Evolutionary conservation across 2,113 vertebrate species (phyloP).

Genomic region (Naja naja): DNA sequence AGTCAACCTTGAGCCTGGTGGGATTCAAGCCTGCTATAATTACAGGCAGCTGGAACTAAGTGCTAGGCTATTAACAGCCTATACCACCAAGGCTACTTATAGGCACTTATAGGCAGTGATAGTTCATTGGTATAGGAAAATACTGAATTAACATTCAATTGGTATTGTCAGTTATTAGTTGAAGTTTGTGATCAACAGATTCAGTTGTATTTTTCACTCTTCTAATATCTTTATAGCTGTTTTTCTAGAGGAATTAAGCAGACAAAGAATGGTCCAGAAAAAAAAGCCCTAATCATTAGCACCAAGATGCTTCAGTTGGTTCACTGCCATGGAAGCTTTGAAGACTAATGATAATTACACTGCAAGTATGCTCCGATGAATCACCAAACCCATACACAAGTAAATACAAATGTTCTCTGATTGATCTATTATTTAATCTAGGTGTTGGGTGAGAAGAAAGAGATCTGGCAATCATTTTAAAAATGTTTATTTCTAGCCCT

Average conservation of each 20-base stretch:
- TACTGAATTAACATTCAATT: neutral
- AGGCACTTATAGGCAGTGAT: neutral
- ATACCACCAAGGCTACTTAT: no score
- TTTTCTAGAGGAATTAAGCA: neutral
- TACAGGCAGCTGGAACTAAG: no score
- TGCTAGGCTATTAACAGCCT: no score
- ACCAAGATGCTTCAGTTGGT: neutral
- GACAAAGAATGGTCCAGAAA: neutral
- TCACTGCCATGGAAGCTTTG: neutral
- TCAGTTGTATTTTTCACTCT: rapidly evolving
- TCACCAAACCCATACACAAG: slow-evolving; percentile 17
- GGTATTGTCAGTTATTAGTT: neutral
- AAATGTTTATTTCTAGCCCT: slow-evolving; percentile 79
- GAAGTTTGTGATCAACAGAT: neutral
- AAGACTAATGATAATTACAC: neutral
- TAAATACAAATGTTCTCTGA: slow-evolving; percentile 26
- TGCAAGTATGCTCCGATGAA: neutral
- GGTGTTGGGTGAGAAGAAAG: slow-evolving; percentile 7
- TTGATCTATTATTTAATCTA: slow-evolving; percentile 33
- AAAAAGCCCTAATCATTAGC: rapidly evolving
- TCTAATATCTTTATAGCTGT: neutral
- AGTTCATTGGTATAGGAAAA: neutral
- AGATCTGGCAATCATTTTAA: slow-evolving; percentile 41
- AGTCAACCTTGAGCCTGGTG: no score
- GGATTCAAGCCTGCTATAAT: no score